Conservation (phyloP, 2,888 invertebrate genomes). For the Prosapia bicincta region DNA sequence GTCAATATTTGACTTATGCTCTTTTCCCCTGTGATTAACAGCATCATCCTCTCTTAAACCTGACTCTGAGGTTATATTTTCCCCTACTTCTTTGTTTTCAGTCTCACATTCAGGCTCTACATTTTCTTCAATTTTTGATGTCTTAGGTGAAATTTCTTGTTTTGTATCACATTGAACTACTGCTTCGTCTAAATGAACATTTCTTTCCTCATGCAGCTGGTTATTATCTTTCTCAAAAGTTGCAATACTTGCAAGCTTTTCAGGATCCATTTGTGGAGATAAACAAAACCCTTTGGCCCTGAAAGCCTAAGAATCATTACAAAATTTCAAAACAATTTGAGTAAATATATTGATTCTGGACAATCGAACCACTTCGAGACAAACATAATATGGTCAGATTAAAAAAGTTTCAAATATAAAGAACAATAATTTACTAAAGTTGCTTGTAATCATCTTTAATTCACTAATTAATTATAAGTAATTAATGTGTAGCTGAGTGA, state of each 20-base stretch:
- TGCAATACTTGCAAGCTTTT: conserved; percentile 67
- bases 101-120: neutral
- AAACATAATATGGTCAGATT: too few relatives aligned
- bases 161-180: neutral
- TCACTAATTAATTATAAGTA: too few relatives aligned
- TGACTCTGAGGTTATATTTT: neutral
- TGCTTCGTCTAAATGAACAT: neutral
- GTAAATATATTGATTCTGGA: too few relatives aligned
- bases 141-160: neutral
- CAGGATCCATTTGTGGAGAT: conserved; percentile 64
- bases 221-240: conserved; percentile 54
- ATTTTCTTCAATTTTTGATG: neutral
- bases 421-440: too few relatives aligned
- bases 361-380: too few relatives aligned
- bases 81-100: neutral
- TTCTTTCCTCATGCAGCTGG: neutral
- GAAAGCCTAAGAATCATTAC: conserved; percentile 59
- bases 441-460: too few relatives aligned
- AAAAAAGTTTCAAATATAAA: too few relatives aligned
- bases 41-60: neutral
- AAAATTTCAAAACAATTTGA: too few relatives aligned
- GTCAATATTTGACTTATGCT: neutral
- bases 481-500: too few relatives aligned
- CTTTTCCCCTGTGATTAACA: neutral
- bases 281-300: conserved; percentile 71